Conservation (phyloP, 2,113 vertebrate species). For the Blennius ocellaris region DNA sequence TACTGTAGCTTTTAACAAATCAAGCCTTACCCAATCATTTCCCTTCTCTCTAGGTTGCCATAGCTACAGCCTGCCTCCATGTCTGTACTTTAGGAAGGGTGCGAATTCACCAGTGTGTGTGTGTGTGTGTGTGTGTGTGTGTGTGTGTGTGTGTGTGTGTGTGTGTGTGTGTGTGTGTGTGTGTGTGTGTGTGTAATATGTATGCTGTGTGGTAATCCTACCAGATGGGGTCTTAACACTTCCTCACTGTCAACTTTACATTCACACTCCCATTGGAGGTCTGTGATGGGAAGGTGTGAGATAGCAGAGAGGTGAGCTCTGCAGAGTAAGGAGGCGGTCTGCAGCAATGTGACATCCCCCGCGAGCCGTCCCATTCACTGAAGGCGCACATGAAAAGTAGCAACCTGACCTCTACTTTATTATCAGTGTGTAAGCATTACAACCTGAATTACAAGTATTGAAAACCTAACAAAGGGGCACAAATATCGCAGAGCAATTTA, state of each 20-base stretch:
- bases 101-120: slow-evolving; percentile 54
- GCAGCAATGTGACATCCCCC: slow-evolving; percentile 23
- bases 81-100: slow-evolving; percentile 71
- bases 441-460: too few relatives aligned
- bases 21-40: slow-evolving; percentile 71
- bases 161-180: too few relatives aligned
- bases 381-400: not conserved
- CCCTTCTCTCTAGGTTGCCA: slow-evolving; percentile 75
- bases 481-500: too few relatives aligned
- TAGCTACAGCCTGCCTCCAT: slow-evolving; percentile 77
- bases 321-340: slow-evolving; percentile 15
- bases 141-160: slow-evolving; percentile 8
- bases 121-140: slow-evolving; percentile 8
- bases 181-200: not conserved
- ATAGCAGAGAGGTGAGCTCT: slow-evolving; percentile 38
- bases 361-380: slow-evolving; percentile 11
- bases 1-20: slow-evolving; percentile 71
- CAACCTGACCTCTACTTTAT: too few relatives aligned
- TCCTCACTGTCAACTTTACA: slow-evolving; percentile 54
- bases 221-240: slow-evolving; percentile 59
- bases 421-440: too few relatives aligned
- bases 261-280: slow-evolving; percentile 24
- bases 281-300: slow-evolving; percentile 49
- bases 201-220: slow-evolving; percentile 36
- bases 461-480: too few relatives aligned